A percentile compares a stretch with the other conserved stretches of the same genome.
phyloP scores from a whole-genome alignment of 2,797 vertebrate genomes.

The Gallinago stenura region DNA sequence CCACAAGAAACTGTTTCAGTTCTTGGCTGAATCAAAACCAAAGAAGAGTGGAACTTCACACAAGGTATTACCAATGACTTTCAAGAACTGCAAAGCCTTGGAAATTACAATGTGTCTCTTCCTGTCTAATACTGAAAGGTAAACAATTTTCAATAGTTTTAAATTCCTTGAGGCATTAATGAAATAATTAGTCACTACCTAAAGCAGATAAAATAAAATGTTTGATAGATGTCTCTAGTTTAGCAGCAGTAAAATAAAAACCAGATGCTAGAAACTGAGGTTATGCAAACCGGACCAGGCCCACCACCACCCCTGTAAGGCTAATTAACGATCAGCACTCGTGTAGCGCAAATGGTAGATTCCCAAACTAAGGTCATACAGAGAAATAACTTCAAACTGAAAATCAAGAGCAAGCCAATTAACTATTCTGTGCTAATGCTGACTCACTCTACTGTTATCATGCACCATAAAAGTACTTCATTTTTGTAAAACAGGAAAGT shows the following conservation, averaged over 20 bases:
- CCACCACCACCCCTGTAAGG: neutral
- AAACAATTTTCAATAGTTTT: neutral
- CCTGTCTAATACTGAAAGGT: neutral
- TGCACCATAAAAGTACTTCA: neutral
- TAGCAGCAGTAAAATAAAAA: neutral
- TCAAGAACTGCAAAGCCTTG: neutral
- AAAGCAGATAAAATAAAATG: neutral
- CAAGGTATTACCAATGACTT: neutral
- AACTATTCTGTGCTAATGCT: neutral
- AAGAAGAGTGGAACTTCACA: neutral
- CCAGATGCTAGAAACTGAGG: neutral
- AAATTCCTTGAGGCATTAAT: neutral
- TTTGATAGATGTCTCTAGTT: neutral
- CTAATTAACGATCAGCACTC: neutral
- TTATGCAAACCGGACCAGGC: neutral
- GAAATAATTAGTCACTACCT: neutral
- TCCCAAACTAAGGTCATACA: neutral
- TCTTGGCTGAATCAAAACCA: neutral
- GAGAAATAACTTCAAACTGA: neutral
- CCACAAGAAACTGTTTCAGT: neutral
- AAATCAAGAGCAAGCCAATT: neutral
- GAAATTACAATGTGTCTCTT: neutral
- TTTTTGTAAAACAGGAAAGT: neutral
- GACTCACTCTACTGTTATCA: neutral
- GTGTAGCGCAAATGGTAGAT: neutral